phyloP scores from a whole-genome alignment of 2,797 vertebrate genomes.

The Hippoglossus hippoglossus region DNA sequence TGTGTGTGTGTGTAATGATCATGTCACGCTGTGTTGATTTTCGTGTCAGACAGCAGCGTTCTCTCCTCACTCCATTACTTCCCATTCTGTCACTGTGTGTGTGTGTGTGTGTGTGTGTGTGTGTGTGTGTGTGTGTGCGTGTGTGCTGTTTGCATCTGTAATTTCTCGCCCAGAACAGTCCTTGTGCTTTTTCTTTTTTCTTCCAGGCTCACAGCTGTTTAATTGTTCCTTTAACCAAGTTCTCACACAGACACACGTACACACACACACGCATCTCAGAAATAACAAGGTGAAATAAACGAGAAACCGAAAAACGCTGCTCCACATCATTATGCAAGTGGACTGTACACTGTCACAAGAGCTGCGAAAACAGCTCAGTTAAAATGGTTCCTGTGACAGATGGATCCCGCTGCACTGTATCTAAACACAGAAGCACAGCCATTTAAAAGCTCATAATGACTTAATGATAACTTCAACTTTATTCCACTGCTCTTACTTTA shows the following conservation, averaged over 20 bases:
- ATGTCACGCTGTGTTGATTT: constrained; percentile 76
- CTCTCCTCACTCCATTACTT: constrained; percentile 78
- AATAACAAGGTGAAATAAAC: constrained; percentile 50
- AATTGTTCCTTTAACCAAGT: constrained; percentile 60
- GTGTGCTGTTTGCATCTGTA: constrained; percentile 31
- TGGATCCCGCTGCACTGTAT: constrained; percentile 19
- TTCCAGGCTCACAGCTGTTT: constrained; percentile 64
- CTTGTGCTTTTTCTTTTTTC: constrained; percentile 25
- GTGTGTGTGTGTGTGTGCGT: constrained; percentile 16
- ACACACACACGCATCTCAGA: constrained; percentile 3
- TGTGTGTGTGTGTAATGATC: constrained; percentile 64
- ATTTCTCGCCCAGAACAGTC: constrained; percentile 58
- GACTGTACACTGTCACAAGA: constrained; percentile 38
- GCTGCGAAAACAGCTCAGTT: constrained; percentile 35
- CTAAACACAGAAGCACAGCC: neutral
- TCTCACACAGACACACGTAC: constrained; percentile 15
- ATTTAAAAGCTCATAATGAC: constrained; percentile 1
- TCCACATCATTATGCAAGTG: constrained; percentile 51
- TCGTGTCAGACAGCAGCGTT: constrained; percentile 77
- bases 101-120: constrained; percentile 16
- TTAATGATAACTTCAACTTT: constrained; percentile 2
- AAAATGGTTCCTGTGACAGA: constrained; percentile 38
- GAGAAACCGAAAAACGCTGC: constrained; percentile 34
- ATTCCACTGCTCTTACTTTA: constrained; percentile 14
- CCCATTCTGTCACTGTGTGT: constrained; percentile 61